These are phyloP conservation scores for Ischnus inquisitorius DNA, from an alignment of 2,888 invertebrate species.

Conservation along the genomic window DNA sequence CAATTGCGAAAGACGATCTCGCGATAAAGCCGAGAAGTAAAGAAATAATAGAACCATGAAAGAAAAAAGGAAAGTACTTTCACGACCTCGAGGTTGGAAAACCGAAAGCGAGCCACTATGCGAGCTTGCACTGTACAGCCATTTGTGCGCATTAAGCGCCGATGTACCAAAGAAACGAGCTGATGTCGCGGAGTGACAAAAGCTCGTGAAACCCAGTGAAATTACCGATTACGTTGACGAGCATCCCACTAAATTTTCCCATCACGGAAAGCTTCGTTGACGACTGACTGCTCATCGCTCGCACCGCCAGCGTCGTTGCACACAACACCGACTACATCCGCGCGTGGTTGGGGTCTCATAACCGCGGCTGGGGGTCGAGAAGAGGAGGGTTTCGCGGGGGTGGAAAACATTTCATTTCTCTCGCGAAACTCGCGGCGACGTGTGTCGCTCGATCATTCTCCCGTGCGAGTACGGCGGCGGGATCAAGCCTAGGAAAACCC, in stretches of 20 bases:
- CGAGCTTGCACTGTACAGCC: too few relatives aligned
- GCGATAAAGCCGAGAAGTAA: too few relatives aligned
- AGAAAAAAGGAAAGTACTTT: too few relatives aligned
- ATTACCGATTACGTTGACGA: slow-evolving; percentile 39
- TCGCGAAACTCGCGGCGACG: slow-evolving; percentile 64
- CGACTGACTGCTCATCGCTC: slow-evolving; percentile 33
- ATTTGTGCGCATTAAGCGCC: neutral
- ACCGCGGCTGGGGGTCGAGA: slow-evolving; percentile 18
- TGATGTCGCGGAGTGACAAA: neutral
- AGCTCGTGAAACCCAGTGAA: slow-evolving; percentile 39
- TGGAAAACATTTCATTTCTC: slow-evolving; percentile 64
- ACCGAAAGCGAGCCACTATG: too few relatives aligned
- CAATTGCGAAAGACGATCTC: too few relatives aligned
- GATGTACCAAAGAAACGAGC: slow-evolving; percentile 3
- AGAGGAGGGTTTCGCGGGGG: too few relatives aligned
- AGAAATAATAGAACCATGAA: too few relatives aligned
- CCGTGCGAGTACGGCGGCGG: slow-evolving; percentile 53
- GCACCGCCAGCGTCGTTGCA: neutral
- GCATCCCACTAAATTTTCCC: slow-evolving; percentile 36
- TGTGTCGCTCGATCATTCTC: slow-evolving; percentile 69
- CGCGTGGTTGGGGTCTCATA: slow-evolving; percentile 36
- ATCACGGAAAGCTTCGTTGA: slow-evolving; percentile 3
- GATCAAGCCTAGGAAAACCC: slow-evolving; percentile 57
- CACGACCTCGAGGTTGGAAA: too few relatives aligned
- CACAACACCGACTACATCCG: neutral